Evolutionary conservation across 2,113 vertebrate species (phyloP), one percentile per base, ranked within the genome.

Genomic region (Eulacestoma nigropectus): DNA sequence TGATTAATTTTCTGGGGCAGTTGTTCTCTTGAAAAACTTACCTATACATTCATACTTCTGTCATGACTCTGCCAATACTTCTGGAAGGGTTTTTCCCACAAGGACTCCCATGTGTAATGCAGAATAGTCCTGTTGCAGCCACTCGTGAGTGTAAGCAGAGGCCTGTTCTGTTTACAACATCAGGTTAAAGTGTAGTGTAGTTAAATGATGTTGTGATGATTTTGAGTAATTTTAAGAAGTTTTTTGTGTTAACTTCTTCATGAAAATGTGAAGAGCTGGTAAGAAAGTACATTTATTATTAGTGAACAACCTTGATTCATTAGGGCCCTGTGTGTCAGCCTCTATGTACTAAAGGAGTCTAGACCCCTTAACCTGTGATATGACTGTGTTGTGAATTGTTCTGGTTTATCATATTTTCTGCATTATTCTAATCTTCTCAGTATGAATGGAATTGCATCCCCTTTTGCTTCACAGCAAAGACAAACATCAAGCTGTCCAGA

Each of bases 381-480:
- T 35, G 41, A 55, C 56, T 57, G 33, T 49, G 53, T 30, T 65
- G 39, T 65, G 52, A 85, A 25, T 73, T 80, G n/a, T 74, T 92
- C 35, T 52, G 9, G 44, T 96, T 97, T 96, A 49, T 96, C 49
- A 55, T 92, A 94, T 96, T 97, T 96, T 73, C 22, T 87, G 64
- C 60, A 80, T 90, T 89, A 90, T 95, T 97, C 78, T 97, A 60
- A 95, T 96, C 72, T 93, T 95, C 83, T 97, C 20, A 20, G 62
- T 91, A 84, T 97, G 78, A 97, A 73, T 94, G 67, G 86, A 91
- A 93, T 90, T 76, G 42, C 70, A 94, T 87, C 60, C 33, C 30
- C 85, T 96, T 96, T 92, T 90, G 44, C 94, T 94, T 97, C 94
- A 95, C 83, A 97, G 95, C 83, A 96, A 96, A 97, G 95, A 96